These are phyloP conservation scores for Pteronura brasiliensis DNA, from an alignment of 2,113 vertebrate genomes.

Conservation along the genomic window DNA sequence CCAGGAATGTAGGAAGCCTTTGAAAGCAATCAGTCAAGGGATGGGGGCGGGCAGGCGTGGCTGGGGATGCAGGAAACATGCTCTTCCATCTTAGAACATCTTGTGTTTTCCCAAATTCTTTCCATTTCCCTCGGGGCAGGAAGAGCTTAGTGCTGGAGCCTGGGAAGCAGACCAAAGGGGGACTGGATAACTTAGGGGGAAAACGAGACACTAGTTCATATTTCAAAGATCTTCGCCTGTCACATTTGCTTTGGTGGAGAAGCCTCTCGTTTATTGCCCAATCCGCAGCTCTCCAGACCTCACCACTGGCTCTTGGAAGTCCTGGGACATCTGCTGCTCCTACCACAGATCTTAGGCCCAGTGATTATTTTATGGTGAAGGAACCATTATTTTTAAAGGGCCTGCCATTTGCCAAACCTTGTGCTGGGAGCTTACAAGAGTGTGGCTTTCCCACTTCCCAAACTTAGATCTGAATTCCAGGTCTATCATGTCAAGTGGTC, in stretches of 20 bases:
- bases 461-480: background rate
- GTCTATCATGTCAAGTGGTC: background rate
- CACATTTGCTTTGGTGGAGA: background rate
- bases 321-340: background rate
- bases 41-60: accelerated
- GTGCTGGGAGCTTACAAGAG: too few species aligned
- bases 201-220: background rate
- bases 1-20: accelerated
- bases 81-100: background rate
- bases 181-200: background rate
- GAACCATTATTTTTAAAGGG: background rate
- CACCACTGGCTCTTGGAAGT: background rate
- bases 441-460: background rate
- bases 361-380: background rate
- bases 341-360: background rate
- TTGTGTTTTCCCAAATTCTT: background rate
- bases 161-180: background rate
- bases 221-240: background rate
- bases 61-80: background rate
- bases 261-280: background rate
- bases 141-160: background rate
- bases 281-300: background rate
- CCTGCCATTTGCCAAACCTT: background rate
- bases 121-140: background rate
- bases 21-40: background rate